Evolutionary conservation across 2,113 vertebrate genomes (phyloP).

Genomic region (Perognathus longimembris): DNA sequence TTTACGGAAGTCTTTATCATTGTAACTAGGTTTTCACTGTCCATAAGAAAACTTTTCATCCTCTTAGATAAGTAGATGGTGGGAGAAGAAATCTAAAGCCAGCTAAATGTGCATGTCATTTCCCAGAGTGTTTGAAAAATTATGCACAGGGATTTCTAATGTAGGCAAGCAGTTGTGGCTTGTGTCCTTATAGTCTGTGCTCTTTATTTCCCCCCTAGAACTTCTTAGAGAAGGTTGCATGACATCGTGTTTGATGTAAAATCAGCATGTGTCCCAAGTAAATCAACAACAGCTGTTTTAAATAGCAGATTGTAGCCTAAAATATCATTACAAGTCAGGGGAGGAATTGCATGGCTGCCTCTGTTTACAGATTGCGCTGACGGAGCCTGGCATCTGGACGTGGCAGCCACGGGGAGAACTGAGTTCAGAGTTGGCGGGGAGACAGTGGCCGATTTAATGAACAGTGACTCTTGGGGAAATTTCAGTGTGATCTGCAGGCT

Average conservation of each 20-base stretch:
- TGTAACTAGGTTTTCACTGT: neutral
- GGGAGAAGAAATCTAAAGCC: slow-evolving; percentile 6
- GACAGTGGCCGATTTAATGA: neutral
- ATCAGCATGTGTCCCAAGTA: slow-evolving; percentile 69
- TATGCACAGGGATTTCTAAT: slow-evolving; percentile 5
- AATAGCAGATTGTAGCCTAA: slow-evolving; percentile 68
- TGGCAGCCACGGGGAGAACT: neutral
- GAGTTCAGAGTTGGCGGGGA: neutral
- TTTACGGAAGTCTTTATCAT: neutral
- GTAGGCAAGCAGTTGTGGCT: slow-evolving; percentile 37
- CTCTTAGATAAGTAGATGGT: neutral
- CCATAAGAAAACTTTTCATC: neutral
- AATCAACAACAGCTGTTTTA: slow-evolving; percentile 74
- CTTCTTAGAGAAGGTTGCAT: slow-evolving; percentile 44
- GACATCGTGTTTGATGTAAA: slow-evolving; percentile 71
- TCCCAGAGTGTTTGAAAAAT: slow-evolving; percentile 14
- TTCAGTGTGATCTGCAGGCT: neutral
- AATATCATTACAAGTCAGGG: slow-evolving; percentile 38
- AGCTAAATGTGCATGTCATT: slow-evolving; percentile 12
- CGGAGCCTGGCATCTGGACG: slow-evolving; percentile 13
- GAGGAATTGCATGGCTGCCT: neutral
- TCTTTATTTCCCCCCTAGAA: neutral
- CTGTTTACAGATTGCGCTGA: slow-evolving; percentile 13
- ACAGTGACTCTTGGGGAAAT: neutral
- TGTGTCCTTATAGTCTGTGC: slow-evolving; percentile 1